Conservation (phyloP, 1,140 invertebrate genomes). For the fruit fly (Drosophila melanogaster) region Release_6_plus_ISO1_MT NT_033777.3:1565501-1566000, state of each 20-base stretch:
- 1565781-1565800: neutral
- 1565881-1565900: no score
- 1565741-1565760: no score
- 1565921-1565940: no score
- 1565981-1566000: no score
- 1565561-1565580: slow-evolving; percentile 8
- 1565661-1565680: slow-evolving; percentile 5
- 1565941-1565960: no score
- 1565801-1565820: slow-evolving; percentile 10
- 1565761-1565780: no score
- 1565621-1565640: slow-evolving; percentile 3
- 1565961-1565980: no score
- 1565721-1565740: slow-evolving; percentile 4
- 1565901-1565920: no score
- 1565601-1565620: neutral
- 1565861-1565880: no score
- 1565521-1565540: neutral
- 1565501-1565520: neutral
- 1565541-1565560: neutral
- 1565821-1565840: no score
- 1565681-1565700: neutral
- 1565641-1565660: neutral
- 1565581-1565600: neutral
- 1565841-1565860: no score
- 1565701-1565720: no score